A percentile compares a stretch with the other conserved stretches of the same genome.
phyloP scores from a whole-genome alignment of 2,888 invertebrate species.

The Lepidochrysops patricia region DNA sequence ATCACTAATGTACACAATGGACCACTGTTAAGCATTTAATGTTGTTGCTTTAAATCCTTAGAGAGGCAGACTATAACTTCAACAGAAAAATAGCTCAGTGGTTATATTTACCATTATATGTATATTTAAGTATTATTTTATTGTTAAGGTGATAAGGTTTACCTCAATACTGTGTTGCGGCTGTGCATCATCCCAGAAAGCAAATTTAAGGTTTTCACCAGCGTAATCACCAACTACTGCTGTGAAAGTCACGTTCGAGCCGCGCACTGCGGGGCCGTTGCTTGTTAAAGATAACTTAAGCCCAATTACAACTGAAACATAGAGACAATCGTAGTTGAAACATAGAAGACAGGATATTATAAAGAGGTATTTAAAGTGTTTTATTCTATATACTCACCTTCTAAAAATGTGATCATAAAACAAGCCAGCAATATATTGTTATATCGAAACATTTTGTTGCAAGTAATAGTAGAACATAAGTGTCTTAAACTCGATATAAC shows the following conservation, averaged over 20 bases:
- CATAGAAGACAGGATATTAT: not conserved
- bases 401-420: constrained; percentile 39
- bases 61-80: too few relatives aligned
- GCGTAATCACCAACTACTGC: constrained; percentile 70
- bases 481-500: too few relatives aligned
- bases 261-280: constrained; percentile 81
- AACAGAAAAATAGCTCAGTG: too few relatives aligned
- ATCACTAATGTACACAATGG: too few relatives aligned
- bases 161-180: constrained; percentile 65
- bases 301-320: constrained; percentile 38
- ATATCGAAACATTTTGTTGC: constrained; percentile 35
- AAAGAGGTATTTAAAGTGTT: not conserved
- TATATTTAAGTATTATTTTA: too few relatives aligned
- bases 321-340: constrained; percentile 18
- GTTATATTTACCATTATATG: too few relatives aligned
- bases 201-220: constrained; percentile 60
- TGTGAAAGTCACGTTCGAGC: constrained; percentile 80
- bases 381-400: constrained; percentile 19
- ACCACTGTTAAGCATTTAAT: too few relatives aligned
- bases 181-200: constrained; percentile 77
- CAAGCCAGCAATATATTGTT: constrained; percentile 32
- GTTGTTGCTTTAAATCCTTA: too few relatives aligned
- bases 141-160: constrained; percentile 20
- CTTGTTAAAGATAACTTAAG: constrained; percentile 67
- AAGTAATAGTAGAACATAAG: not conserved